Evolutionary conservation across 2,113 vertebrate species (phyloP).

Genomic region (Trematocara macrostoma): DNA sequence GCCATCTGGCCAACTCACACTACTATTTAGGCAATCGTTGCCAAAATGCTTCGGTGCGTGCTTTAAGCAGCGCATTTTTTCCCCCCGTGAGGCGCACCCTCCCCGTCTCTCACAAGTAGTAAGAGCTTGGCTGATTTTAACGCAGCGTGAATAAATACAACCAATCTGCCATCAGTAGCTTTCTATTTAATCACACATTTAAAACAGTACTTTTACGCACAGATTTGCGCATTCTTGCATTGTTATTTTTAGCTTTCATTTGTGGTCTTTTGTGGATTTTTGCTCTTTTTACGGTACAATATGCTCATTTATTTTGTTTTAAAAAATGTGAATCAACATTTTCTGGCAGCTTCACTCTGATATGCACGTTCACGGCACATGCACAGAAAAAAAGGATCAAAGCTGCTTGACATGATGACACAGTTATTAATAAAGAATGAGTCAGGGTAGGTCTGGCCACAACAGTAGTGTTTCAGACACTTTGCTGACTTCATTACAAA

Average conservation of each 20-base stretch:
- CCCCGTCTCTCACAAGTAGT: not conserved
- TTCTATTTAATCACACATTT: not conserved
- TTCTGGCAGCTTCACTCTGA: not conserved
- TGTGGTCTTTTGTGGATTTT: not conserved
- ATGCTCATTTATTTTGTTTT: not conserved
- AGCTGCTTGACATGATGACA: slow-evolving; percentile 41
- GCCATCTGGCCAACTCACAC: slow-evolving; percentile 62
- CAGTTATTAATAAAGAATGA: slow-evolving; percentile 55
- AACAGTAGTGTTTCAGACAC: slow-evolving; percentile 7
- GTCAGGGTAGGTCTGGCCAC: slow-evolving; percentile 8
- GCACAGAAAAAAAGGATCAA: not conserved
- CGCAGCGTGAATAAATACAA: not conserved
- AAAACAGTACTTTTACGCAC: slow-evolving; percentile 18
- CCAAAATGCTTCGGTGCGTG: slow-evolving; percentile 51
- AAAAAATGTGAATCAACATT: not conserved
- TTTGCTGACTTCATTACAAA: slow-evolving; percentile 24
- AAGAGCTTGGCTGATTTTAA: not conserved
- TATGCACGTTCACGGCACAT: not conserved
- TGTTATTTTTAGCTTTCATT: not conserved
- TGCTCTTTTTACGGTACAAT: not conserved
- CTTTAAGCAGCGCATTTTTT: slow-evolving; percentile 4
- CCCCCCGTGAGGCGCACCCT: slow-evolving; percentile 13
- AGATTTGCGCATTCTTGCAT: not conserved
- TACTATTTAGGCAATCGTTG: slow-evolving; percentile 56
- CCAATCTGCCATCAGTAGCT: not conserved